Evolutionary conservation across 2,797 vertebrate species (phyloP), one percentile per base, ranked within the genome.

Genomic region (Buphagus erythrorhynchus): DNA sequence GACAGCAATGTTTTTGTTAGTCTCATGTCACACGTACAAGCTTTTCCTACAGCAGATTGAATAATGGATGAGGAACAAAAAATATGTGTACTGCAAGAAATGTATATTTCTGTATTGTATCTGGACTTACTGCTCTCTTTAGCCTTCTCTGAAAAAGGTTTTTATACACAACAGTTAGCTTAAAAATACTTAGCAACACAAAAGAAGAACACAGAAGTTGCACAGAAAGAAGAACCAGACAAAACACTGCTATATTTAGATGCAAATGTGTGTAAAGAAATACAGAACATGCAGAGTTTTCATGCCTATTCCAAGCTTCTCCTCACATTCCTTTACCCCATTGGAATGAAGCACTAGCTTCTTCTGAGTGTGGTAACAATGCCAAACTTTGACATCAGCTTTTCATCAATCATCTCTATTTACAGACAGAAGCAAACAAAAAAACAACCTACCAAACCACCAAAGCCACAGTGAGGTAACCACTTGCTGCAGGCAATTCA

Each of bases 11-110:
- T 62, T 90, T 95, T 84, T 79, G 29, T 86, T 88, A 88, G 46
- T 31, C 67, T 95, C 38, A 14, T 88, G 63, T 94, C 86, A 92
- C 40, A 52, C 0, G 2, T 54, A 57, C 51, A 81, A 88, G 36
- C 43, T 90, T 85, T 76, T 86, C 43, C 62, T 90, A 45, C 29
- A 76, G 40, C 24, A 58, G 29, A 78, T 33, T 93, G 66, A 93
- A 86, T 92, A 93, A 95, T 49, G 21, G 24, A 84, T 92, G 62
- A 94, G 52, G 29, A 76, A 62, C 13, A 88, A 90, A 75, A 58
- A 67, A 59, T 45, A 86, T 2, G 3, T 51, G 33, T 69, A 35
- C 15, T 25, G 18, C 5, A 9, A 79, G 26, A 87, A 89, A 87
- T 43, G 3, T 48, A 5, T 62, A 40, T 45, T 86, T 83, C 49